Conservation (phyloP, 2,797 vertebrate genomes). For the Miichthys miiuy region DNA sequence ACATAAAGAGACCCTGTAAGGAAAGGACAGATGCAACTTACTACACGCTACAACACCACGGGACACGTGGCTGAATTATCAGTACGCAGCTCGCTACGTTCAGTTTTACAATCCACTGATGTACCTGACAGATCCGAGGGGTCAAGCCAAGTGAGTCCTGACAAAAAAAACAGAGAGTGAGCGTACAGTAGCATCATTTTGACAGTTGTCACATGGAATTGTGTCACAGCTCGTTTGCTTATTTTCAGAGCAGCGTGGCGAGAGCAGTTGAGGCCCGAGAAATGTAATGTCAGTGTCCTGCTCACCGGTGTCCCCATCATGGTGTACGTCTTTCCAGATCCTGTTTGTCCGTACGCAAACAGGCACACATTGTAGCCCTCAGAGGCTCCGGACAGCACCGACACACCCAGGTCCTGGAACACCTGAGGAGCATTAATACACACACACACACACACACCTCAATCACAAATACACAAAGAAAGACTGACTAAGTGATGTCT, state of each 20-base stretch:
- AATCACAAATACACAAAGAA: slow-evolving; percentile 45
- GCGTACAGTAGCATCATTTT: neutral
- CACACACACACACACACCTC: slow-evolving; percentile 27
- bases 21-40: neutral
- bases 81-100: neutral
- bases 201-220: neutral
- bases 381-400: slow-evolving; percentile 91
- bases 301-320: slow-evolving; percentile 99
- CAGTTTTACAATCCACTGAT: slow-evolving; percentile 12
- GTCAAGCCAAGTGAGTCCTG: slow-evolving; percentile 94
- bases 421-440: slow-evolving; percentile 84
- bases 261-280: neutral
- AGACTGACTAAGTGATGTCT: neutral
- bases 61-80: neutral
- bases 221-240: slow-evolving; percentile 1
- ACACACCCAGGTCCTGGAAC: slow-evolving; percentile 96
- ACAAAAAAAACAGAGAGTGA: slow-evolving; percentile 16
- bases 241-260: neutral
- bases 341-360: slow-evolving; percentile 98
- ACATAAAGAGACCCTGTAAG: slow-evolving; percentile 91
- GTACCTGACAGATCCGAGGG: slow-evolving; percentile 97
- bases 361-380: slow-evolving; percentile 97
- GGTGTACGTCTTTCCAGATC: slow-evolving; percentile 98
- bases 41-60: neutral
- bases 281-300: neutral